A percentile compares a stretch with the other conserved stretches of the same genome.
Conservation (phyloP, 2,888 invertebrate genomes). For the Diarsia mendica region DNA sequence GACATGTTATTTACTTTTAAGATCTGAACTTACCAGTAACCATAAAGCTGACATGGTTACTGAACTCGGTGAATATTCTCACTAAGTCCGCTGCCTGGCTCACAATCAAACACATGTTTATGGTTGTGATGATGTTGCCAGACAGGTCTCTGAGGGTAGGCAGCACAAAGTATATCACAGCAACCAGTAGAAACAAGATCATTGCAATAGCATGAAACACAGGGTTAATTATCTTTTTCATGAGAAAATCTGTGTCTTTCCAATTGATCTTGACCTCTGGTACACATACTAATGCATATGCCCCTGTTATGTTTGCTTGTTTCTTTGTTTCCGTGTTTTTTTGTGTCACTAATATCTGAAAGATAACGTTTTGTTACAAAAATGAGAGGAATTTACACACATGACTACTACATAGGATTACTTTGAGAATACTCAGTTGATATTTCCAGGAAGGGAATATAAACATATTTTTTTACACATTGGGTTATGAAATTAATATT, state of each 20-base stretch:
- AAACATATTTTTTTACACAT: background rate
- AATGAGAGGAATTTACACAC: background rate
- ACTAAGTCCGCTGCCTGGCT: slow-evolving; percentile 95
- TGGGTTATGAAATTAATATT: too few relatives aligned
- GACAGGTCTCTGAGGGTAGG: slow-evolving; percentile 95
- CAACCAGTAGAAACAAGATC: slow-evolving; percentile 92
- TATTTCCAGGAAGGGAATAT: background rate
- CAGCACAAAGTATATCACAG: slow-evolving; percentile 95
- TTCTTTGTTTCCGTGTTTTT: slow-evolving; percentile 77
- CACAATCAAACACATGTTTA: slow-evolving; percentile 94
- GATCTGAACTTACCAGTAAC: slow-evolving; percentile 92
- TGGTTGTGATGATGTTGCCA: slow-evolving; percentile 96
- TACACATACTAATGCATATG: slow-evolving; percentile 94
- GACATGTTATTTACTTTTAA: slow-evolving; percentile 2
- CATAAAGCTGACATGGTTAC: slow-evolving; percentile 94
- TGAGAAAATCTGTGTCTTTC: slow-evolving; percentile 93
- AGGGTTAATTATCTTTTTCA: slow-evolving; percentile 94
- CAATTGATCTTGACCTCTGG: slow-evolving; percentile 93
- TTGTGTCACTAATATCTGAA: slow-evolving; percentile 85
- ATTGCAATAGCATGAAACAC: slow-evolving; percentile 94
- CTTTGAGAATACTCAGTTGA: background rate
- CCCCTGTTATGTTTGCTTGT: slow-evolving; percentile 84
- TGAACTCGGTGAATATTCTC: slow-evolving; percentile 94
- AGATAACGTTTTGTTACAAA: slow-evolving; percentile 55
- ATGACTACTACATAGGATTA: background rate